Evolutionary conservation across 2,888 invertebrate genomes (phyloP).

Genomic region (Mesochorus sp.): DNA sequence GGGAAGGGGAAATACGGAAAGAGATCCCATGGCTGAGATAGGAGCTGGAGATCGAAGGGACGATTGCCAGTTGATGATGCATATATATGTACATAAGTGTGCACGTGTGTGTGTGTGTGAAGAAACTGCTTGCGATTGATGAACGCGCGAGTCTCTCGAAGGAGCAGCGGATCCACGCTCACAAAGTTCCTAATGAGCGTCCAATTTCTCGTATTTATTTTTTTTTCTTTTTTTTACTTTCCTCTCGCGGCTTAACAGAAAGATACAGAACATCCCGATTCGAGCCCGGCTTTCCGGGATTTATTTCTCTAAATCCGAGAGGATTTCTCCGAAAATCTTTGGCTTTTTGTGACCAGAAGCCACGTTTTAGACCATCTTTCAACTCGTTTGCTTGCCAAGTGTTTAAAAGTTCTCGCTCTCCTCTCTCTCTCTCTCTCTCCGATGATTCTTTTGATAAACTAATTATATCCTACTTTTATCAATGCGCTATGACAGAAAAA

Average conservation of each 20-base stretch:
- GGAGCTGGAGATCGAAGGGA: constrained; percentile 49
- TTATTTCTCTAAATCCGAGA: neutral
- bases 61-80: constrained; percentile 56
- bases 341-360: constrained; percentile 26
- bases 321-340: constrained; percentile 40
- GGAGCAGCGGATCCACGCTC: constrained; percentile 21
- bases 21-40: constrained; percentile 57
- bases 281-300: constrained; percentile 41
- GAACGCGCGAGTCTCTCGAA: neutral
- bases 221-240: constrained; percentile 19
- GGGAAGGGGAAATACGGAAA: constrained; percentile 31
- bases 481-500: no score
- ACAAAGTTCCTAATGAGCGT: constrained; percentile 54
- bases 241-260: neutral
- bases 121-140: constrained; percentile 6
- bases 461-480: no score
- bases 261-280: constrained; percentile 7
- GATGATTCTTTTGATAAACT: neutral
- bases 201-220: constrained; percentile 6
- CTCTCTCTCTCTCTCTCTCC: no score
- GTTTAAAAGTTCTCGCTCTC: no score
- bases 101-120: neutral
- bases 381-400: neutral
- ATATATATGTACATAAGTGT: neutral
- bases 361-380: constrained; percentile 2